These are phyloP conservation scores for Antigone vipio DNA, from an alignment of 2,113 vertebrate species.

Conservation along the genomic window DNA sequence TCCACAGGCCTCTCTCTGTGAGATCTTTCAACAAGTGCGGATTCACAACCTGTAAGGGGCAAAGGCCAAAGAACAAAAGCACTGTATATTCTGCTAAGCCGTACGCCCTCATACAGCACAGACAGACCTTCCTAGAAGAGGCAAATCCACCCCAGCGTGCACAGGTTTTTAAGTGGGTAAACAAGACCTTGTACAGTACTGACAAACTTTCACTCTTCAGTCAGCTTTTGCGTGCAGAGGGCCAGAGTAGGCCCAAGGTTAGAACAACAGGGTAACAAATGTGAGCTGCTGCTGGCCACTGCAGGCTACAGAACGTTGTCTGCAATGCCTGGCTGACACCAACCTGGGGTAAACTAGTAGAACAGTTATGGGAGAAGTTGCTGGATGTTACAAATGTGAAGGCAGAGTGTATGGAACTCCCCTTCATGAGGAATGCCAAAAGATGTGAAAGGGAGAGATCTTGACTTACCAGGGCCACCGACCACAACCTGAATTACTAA, in stretches of 20 bases:
- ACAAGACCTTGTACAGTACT: background rate
- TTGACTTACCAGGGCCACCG: background rate
- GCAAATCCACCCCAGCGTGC: fast-evolving
- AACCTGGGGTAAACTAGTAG: no score
- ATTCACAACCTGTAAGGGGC: slow-evolving; percentile 86
- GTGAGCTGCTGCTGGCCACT: fast-evolving
- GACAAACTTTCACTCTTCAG: no score
- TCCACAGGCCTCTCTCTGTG: slow-evolving; percentile 91
- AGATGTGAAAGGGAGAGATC: background rate
- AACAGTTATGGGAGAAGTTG: background rate
- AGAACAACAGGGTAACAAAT: background rate
- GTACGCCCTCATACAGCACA: fast-evolving
- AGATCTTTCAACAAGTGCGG: slow-evolving; percentile 96
- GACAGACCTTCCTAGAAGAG: background rate
- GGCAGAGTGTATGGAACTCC: background rate
- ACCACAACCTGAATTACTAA: background rate
- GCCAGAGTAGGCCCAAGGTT: background rate
- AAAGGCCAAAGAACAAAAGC: background rate
- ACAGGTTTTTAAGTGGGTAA: background rate
- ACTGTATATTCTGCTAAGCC: fast-evolving
- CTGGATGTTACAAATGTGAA: background rate
- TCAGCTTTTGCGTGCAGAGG: fast-evolving
- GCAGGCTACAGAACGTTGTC: background rate
- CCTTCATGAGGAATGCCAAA: background rate
- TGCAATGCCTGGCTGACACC: background rate